phyloP scores from a whole-genome alignment of 2,113 vertebrate genomes.

The Varanus salvator region DNA sequence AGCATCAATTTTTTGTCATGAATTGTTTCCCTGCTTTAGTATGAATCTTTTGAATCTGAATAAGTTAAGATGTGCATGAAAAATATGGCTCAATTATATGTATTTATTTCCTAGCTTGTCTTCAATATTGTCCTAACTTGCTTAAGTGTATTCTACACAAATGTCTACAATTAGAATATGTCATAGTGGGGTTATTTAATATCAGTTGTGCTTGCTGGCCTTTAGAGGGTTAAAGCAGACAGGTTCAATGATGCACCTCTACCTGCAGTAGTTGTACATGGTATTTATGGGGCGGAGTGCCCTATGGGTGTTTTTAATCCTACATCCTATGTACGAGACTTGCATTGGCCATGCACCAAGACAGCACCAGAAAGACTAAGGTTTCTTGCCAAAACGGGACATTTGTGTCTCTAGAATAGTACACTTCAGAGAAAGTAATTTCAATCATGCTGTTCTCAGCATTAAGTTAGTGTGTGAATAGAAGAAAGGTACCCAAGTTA shows the following conservation, averaged over 20 bases:
- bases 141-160: background rate
- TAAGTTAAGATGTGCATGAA: background rate
- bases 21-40: background rate
- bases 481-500: background rate
- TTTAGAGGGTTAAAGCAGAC: background rate
- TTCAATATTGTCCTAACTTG: background rate
- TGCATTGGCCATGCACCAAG: background rate
- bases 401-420: background rate
- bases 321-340: background rate
- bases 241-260: background rate
- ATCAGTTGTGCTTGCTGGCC: background rate
- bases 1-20: background rate
- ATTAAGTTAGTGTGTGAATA: too few relatives aligned
- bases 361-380: background rate
- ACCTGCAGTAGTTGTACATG: background rate
- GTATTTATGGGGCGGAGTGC: background rate
- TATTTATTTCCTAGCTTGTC: background rate
- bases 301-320: background rate
- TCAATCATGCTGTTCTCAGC: too few relatives aligned
- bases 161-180: background rate
- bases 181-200: background rate
- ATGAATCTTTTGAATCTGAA: conserved; percentile 3
- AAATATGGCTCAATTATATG: conserved; percentile 8
- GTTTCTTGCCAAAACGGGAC: background rate
- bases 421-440: background rate